Conservation (phyloP, 2,113 vertebrate genomes). For the Arvicanthis niloticus region DNA sequence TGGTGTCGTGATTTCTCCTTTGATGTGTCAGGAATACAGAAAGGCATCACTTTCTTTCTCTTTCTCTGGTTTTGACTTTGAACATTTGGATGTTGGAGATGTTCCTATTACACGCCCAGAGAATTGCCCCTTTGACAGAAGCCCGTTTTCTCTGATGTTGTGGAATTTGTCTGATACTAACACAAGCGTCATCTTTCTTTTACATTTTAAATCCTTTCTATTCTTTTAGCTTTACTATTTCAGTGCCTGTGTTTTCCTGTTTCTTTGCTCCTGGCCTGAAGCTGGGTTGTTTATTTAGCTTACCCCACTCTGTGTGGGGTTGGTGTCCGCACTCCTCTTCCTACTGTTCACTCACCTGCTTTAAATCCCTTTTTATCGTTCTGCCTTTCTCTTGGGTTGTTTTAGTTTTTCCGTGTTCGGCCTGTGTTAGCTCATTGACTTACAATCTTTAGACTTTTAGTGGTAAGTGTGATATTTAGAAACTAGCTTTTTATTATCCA, state of each 20-base stretch:
- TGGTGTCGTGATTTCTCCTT: neutral
- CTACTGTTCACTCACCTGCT: neutral
- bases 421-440: neutral
- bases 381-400: neutral
- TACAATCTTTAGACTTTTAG: neutral
- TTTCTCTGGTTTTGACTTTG: neutral
- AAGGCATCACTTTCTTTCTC: neutral
- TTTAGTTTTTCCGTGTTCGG: neutral
- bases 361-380: neutral
- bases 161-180: neutral
- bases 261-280: neutral
- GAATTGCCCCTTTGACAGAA: neutral
- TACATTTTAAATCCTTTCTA: neutral
- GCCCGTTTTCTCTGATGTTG: neutral
- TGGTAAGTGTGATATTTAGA: neutral
- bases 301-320: neutral
- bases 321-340: neutral
- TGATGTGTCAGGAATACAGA: neutral
- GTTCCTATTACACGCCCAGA: neutral
- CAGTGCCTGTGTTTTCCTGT: neutral
- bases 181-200: neutral
- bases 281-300: neutral
- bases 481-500: neutral
- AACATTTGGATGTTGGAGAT: constrained; percentile 19
- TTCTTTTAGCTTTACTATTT: constrained; percentile 1